phyloP scores from a whole-genome alignment of 2,888 invertebrate species.

The Prenolepis imparis region DNA sequence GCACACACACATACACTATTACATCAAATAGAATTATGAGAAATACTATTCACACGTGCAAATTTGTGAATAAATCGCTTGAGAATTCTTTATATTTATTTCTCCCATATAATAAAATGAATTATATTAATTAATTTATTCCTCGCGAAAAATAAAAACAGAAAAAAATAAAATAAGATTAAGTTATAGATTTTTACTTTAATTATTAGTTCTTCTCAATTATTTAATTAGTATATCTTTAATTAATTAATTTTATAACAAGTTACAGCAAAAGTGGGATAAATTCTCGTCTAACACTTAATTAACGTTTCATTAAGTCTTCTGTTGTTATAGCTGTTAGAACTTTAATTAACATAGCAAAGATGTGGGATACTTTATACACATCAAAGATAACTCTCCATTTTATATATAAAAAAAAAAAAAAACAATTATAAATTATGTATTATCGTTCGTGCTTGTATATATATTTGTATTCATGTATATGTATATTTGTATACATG shows the following conservation, averaged over 20 bases:
- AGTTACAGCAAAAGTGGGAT: neutral
- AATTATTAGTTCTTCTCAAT: neutral
- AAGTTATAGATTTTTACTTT: neutral
- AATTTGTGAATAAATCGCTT: neutral
- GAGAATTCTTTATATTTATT: conserved; percentile 11
- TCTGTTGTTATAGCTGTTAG: neutral
- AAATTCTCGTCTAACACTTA: neutral
- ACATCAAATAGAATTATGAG: neutral
- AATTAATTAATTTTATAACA: conserved; percentile 3
- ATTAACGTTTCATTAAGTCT: conserved; percentile 19
- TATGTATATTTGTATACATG: neutral
- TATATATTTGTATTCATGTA: neutral
- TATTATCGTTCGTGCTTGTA: neutral
- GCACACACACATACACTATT: neutral
- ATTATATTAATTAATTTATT: neutral
- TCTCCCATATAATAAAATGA: neutral
- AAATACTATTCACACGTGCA: neutral
- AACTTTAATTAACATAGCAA: neutral
- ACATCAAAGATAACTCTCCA: neutral
- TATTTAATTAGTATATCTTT: neutral
- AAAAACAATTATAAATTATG: neutral
- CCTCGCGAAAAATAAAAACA: neutral
- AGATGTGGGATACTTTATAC: neutral
- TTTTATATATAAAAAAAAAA: too few species aligned
- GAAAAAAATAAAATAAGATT: neutral